phyloP scores from a whole-genome alignment of 1,140 invertebrate genomes.

The Lethrus apterus region DNA sequence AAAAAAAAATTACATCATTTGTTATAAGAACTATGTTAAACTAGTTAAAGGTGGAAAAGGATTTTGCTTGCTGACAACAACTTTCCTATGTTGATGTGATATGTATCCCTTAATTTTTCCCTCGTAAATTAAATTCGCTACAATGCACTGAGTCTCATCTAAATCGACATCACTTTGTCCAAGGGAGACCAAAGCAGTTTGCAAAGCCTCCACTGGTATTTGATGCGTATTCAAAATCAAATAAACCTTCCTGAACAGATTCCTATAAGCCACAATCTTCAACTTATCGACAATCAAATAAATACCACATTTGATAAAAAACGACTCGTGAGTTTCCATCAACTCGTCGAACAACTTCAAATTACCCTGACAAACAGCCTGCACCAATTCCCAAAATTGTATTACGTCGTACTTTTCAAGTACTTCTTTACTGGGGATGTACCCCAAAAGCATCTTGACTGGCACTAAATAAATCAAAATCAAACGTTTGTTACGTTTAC shows the following conservation, averaged over 20 bases:
- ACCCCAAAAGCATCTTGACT: constrained; percentile 93
- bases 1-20: constrained; percentile 14
- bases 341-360: constrained; percentile 76
- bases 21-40: constrained; percentile 46
- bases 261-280: constrained; percentile 90
- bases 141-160: constrained; percentile 92
- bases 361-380: constrained; percentile 85
- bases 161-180: constrained; percentile 80
- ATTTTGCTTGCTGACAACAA: constrained; percentile 96
- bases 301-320: constrained; percentile 93
- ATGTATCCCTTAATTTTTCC: constrained; percentile 96
- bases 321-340: constrained; percentile 78
- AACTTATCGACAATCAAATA: constrained; percentile 96
- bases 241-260: constrained; percentile 95
- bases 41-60: constrained; percentile 76
- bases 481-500: constrained; percentile 81
- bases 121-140: constrained; percentile 94
- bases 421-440: constrained; percentile 73
- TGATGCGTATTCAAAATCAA: constrained; percentile 82
- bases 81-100: constrained; percentile 92
- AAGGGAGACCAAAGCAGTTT: constrained; percentile 70
- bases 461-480: constrained; percentile 95
- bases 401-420: constrained; percentile 85
- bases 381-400: constrained; percentile 83
- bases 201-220: constrained; percentile 77